These are phyloP conservation scores for Halyomorpha halys DNA, from an alignment of 1,140 invertebrate species.

Conservation along the genomic window DNA sequence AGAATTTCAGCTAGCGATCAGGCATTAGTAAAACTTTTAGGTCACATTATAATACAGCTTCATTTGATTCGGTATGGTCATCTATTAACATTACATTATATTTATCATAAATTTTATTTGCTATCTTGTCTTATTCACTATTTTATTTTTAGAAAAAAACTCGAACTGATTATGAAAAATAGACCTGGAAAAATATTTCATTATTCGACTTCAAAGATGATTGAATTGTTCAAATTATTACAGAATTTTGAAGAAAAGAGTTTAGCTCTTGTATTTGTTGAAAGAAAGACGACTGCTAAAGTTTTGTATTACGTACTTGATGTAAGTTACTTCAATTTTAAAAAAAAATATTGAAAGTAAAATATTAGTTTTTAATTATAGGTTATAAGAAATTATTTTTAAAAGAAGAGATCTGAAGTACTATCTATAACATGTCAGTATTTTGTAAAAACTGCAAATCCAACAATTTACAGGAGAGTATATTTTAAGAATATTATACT, in stretches of 20 bases:
- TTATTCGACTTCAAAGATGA: conserved; percentile 39
- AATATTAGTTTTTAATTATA: too few species aligned
- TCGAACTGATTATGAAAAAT: neutral
- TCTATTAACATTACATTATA: conserved; percentile 30
- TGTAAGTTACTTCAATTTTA: conserved; percentile 37
- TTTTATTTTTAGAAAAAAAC: conserved; percentile 8
- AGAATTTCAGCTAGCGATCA: conserved; percentile 40
- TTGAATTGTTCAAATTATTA: conserved; percentile 45
- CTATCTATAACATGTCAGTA: too few species aligned
- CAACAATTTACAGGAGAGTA: too few species aligned
- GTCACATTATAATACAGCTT: conserved; percentile 27
- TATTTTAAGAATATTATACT: too few species aligned
- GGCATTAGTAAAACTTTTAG: conserved; percentile 34
- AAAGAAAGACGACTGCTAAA: conserved; percentile 64
- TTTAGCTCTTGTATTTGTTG: conserved; percentile 65
- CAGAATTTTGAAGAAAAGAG: conserved; percentile 32
- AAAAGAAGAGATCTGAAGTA: too few species aligned
- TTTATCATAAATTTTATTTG: too few species aligned
- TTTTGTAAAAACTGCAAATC: too few species aligned
- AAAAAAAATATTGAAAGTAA: too few species aligned
- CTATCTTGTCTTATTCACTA: conserved; percentile 30
- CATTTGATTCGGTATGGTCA: conserved; percentile 26
- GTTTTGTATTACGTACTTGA: conserved; percentile 63
- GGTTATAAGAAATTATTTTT: too few species aligned
- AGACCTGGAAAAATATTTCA: neutral